phyloP scores from a whole-genome alignment of 2,797 vertebrate species.

The Acridotheres tristis region DNA sequence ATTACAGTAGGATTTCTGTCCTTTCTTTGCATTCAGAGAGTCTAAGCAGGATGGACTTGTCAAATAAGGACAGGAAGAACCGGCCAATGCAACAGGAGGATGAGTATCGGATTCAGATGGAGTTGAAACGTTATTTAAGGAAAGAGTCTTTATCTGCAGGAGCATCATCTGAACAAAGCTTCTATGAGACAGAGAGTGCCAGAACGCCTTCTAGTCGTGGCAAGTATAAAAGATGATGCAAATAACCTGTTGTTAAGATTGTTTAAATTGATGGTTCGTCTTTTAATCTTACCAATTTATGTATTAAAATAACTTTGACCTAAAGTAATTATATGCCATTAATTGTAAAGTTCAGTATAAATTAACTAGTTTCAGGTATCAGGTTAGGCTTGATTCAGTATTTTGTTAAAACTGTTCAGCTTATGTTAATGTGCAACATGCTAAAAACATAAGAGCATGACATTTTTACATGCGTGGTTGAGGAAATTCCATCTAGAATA shows the following conservation, averaged over 20 bases:
- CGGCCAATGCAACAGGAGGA: constrained; percentile 97
- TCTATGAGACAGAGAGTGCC: constrained; percentile 90
- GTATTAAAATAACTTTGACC: not conserved
- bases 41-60: constrained; percentile 81
- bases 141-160: constrained; percentile 85
- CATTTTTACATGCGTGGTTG: not conserved
- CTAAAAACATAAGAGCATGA: not conserved
- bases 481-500: not conserved
- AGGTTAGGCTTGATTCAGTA: not conserved
- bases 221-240: constrained; percentile 57
- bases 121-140: constrained; percentile 93
- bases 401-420: not conserved
- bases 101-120: constrained; percentile 97
- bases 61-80: constrained; percentile 89
- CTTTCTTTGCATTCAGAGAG: constrained; percentile 75
- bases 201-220: constrained; percentile 95
- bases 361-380: not conserved
- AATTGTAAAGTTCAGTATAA: not conserved
- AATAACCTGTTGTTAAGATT: not conserved
- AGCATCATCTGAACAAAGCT: constrained; percentile 84
- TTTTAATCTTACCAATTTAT: not conserved
- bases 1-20: not conserved
- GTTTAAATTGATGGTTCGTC: not conserved
- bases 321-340: not conserved
- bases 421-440: not conserved